Evolutionary conservation across 1,140 invertebrate genomes (phyloP).

Genomic region (Drosophila yakuba): DNA sequence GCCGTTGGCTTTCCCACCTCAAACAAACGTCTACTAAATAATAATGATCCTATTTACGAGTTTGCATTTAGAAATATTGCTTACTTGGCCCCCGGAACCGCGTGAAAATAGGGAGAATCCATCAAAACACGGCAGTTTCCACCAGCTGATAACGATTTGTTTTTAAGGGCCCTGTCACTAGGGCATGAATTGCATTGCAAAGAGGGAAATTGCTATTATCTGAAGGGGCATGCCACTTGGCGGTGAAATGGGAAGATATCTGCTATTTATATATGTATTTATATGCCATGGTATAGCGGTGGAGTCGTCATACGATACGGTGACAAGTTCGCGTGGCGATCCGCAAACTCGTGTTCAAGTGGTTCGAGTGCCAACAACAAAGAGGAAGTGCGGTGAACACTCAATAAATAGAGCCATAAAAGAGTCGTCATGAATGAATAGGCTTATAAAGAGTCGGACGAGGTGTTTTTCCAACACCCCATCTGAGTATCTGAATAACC

Average conservation of each 20-base stretch:
- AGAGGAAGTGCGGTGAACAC: constrained; percentile 26
- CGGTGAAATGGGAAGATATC: constrained; percentile 1
- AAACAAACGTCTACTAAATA: constrained; percentile 19
- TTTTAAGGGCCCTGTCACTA: constrained; percentile 12
- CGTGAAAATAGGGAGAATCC: constrained; percentile 14
- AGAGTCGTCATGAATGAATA: constrained; percentile 35
- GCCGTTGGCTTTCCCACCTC: constrained; percentile 38
- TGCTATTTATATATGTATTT: too few species aligned
- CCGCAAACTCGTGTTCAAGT: constrained; percentile 32
- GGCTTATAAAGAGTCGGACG: constrained; percentile 7
- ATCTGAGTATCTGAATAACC: constrained; percentile 40
- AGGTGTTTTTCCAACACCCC: constrained; percentile 27
- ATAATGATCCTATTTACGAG: constrained; percentile 11
- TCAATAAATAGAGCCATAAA: constrained; percentile 27
- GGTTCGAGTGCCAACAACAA: constrained; percentile 26
- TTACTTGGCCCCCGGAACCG: not conserved
- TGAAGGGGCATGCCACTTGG: not conserved
- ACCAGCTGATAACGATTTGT: constrained; percentile 14
- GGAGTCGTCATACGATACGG: constrained; percentile 15
- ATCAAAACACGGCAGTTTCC: constrained; percentile 29
- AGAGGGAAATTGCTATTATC: constrained; percentile 9
- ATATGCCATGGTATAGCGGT: not conserved
- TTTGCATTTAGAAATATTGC: constrained; percentile 21
- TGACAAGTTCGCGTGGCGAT: constrained; percentile 25
- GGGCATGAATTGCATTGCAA: constrained; percentile 1